Conservation (phyloP, 2,797 vertebrate genomes). For the Aselliscus stoliczkanus region DNA sequence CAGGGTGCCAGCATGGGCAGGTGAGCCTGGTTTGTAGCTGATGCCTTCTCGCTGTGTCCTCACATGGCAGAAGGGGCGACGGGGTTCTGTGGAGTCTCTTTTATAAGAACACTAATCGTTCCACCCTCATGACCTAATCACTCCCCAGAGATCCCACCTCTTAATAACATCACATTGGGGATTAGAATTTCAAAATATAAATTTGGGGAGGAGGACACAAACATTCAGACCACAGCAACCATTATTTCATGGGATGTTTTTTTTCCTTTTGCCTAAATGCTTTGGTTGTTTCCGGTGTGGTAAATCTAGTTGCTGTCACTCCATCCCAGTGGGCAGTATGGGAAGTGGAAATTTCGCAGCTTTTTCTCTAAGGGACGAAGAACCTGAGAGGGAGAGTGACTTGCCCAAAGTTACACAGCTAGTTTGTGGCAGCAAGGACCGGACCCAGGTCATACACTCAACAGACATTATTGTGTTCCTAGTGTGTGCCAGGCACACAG, state of each 20-base stretch:
- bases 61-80: background rate
- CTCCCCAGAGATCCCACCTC: background rate
- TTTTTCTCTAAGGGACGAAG: background rate
- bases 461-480: background rate
- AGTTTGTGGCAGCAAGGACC: background rate
- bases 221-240: background rate
- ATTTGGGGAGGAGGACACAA: background rate
- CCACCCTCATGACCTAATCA: background rate
- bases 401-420: background rate
- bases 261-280: background rate
- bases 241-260: background rate
- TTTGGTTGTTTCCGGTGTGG: background rate
- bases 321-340: background rate
- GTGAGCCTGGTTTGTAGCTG: background rate
- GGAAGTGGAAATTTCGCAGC: background rate
- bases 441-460: background rate
- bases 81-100: background rate
- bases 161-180: background rate
- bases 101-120: background rate
- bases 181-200: background rate
- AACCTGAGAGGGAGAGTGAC: background rate
- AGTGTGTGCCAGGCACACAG: background rate
- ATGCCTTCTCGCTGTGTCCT: background rate
- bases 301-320: background rate
- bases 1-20: background rate